phyloP scores from a whole-genome alignment of 1,140 invertebrate genomes.

The Trinorchestia longiramus region DNA sequence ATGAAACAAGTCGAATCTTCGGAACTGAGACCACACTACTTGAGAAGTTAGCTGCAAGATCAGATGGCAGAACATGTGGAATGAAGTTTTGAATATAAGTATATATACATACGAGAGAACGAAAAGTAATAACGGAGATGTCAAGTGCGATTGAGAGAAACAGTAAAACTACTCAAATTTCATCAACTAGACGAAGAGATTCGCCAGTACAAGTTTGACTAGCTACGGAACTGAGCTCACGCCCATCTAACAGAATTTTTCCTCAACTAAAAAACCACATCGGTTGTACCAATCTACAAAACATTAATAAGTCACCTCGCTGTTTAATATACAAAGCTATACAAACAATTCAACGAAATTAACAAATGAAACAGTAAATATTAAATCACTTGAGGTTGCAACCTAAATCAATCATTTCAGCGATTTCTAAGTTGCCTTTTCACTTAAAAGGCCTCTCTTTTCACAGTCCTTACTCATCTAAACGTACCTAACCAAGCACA shows the following conservation, averaged over 20 bases:
- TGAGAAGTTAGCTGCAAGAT: neutral
- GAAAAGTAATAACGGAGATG: neutral
- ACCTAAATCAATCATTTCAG: neutral
- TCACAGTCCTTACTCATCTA: neutral
- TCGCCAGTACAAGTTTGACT: neutral
- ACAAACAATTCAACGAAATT: constrained; percentile 9
- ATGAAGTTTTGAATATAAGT: neutral
- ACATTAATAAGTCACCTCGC: neutral
- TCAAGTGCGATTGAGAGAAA: neutral
- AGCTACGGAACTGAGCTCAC: neutral
- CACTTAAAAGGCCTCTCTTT: neutral
- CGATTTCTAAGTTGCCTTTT: neutral
- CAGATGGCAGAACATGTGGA: neutral
- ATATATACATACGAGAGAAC: neutral
- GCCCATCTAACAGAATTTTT: neutral
- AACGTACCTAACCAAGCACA: neutral
- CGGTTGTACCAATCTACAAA: neutral
- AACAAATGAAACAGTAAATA: constrained; percentile 1
- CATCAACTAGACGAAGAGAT: neutral
- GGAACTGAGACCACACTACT: neutral
- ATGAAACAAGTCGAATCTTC: neutral
- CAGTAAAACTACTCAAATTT: neutral
- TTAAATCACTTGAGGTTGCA: neutral
- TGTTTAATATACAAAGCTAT: neutral
- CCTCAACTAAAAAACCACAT: neutral